Percentiles rank a stretch among this genome's conserved stretches.
These are phyloP conservation scores for Motacilla alba DNA, from an alignment of 2,113 vertebrate genomes.

Conservation along the genomic window DNA sequence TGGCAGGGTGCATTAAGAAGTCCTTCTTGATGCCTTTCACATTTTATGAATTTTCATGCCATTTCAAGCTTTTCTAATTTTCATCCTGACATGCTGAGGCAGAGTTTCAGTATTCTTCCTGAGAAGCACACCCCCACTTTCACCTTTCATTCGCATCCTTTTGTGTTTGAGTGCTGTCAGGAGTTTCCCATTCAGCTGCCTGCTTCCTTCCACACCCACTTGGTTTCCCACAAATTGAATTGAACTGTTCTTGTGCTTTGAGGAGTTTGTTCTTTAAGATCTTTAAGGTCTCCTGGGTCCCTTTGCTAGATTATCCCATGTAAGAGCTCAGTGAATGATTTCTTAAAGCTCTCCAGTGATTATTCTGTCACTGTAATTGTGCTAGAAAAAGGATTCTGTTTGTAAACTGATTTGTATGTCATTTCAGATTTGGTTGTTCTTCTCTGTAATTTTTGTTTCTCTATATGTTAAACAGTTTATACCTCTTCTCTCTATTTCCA, in stretches of 20 bases:
- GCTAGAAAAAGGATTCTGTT: slow-evolving; percentile 28
- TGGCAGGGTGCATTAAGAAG: neutral
- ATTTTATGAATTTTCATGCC: neutral
- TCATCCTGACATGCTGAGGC: neutral
- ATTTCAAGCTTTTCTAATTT: slow-evolving; percentile 1
- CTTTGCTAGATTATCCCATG: slow-evolving; percentile 31
- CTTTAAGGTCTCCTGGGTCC: slow-evolving; percentile 19
- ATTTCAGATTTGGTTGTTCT: slow-evolving; percentile 31
- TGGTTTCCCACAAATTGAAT: slow-evolving; percentile 10
- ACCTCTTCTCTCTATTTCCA: neutral
- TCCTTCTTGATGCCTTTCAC: neutral
- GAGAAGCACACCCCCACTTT: neutral
- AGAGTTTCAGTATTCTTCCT: neutral
- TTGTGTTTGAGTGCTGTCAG: slow-evolving; percentile 22
- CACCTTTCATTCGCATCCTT: neutral
- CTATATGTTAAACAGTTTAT: slow-evolving; percentile 3
- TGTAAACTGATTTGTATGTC: slow-evolving; percentile 35
- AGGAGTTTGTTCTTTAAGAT: slow-evolving; percentile 43
- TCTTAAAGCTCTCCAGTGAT: slow-evolving; percentile 54
- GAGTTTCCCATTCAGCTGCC: neutral
- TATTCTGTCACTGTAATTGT: slow-evolving; percentile 35
- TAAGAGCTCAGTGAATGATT: slow-evolving; percentile 47
- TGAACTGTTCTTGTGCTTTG: slow-evolving; percentile 5
- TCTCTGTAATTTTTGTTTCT: slow-evolving; percentile 39
- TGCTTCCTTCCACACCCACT: neutral